phyloP scores from a whole-genome alignment of 2,888 invertebrate species.

The Achlya flavicornis region DNA sequence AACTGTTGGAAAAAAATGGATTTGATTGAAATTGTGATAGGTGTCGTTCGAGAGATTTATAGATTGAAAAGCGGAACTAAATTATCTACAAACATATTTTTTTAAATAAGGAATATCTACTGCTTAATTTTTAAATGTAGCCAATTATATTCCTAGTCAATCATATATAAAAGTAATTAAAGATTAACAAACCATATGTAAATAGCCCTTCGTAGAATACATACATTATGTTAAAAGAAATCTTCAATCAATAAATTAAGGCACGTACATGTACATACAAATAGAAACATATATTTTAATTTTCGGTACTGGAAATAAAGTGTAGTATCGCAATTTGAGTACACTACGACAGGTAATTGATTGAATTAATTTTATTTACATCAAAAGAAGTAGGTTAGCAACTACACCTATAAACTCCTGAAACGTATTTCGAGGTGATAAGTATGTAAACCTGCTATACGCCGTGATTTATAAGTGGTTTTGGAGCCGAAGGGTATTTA shows the following conservation, averaged over 20 bases:
- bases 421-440: not conserved
- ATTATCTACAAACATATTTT: no score
- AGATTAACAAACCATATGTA: no score
- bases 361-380: not conserved
- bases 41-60: not conserved
- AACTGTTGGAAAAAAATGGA: slow-evolving; percentile 83
- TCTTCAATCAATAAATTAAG: not conserved
- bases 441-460: not conserved
- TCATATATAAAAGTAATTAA: no score
- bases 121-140: no score
- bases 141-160: no score
- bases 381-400: not conserved
- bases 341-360: not conserved
- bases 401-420: not conserved
- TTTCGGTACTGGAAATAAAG: not conserved
- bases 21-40: slow-evolving; percentile 7
- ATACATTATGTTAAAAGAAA: no score
- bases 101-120: no score
- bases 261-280: not conserved
- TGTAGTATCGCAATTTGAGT: not conserved
- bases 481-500: not conserved
- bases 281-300: not conserved
- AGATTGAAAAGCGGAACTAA: no score
- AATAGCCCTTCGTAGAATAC: no score
- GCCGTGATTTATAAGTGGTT: not conserved